Percentiles rank a stretch among this genome's conserved stretches.
Conservation (phyloP, 1,140 invertebrate genomes). For the Drosophila ficusphila region DNA sequence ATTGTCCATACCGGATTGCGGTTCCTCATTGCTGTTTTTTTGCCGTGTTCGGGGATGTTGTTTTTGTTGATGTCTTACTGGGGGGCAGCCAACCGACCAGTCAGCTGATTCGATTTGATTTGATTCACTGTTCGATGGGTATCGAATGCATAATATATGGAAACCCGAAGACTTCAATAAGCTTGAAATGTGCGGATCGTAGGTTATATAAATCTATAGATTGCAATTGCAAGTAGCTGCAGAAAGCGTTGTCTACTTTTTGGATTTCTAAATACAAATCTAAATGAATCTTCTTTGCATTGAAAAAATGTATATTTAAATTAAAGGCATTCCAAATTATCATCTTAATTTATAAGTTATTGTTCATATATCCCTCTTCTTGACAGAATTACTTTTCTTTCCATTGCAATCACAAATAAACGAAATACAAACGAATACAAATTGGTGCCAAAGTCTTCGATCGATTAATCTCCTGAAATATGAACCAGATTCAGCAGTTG, state of each 20-base stretch:
- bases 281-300: too few relatives aligned
- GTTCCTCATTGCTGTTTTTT: slow-evolving; percentile 39
- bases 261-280: neutral
- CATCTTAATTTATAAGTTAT: too few relatives aligned
- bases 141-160: neutral
- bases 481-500: slow-evolving; percentile 2
- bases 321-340: too few relatives aligned
- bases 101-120: slow-evolving; percentile 29
- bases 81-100: slow-evolving; percentile 10
- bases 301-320: neutral
- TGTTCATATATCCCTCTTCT: too few relatives aligned
- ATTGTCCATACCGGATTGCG: slow-evolving; percentile 43
- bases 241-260: neutral
- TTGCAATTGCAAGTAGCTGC: too few relatives aligned
- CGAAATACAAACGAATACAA: neutral
- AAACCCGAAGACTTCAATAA: too few relatives aligned
- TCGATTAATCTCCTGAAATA: neutral
- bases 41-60: neutral
- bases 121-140: neutral
- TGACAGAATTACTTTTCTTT: too few relatives aligned
- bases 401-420: neutral
- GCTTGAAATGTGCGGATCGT: too few relatives aligned
- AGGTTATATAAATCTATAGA: too few relatives aligned
- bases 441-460: neutral
- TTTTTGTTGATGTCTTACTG: slow-evolving; percentile 30